These are phyloP conservation scores for Clarias fuscus DNA, from an alignment of 2,797 vertebrate species.

Conservation along the genomic window DNA sequence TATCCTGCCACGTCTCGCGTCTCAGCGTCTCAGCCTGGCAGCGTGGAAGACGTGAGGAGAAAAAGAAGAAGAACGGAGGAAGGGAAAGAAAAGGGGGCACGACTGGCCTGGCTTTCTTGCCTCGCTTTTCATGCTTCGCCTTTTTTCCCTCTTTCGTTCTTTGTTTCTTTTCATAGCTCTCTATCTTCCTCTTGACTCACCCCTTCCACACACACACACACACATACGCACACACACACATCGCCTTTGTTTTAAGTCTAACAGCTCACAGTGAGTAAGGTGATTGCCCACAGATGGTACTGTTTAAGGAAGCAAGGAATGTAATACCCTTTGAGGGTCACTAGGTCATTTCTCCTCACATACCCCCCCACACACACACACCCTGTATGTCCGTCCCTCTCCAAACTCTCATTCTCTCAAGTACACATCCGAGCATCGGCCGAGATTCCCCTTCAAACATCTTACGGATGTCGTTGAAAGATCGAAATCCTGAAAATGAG, in stretches of 20 bases:
- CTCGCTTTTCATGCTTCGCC: neutral
- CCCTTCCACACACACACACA: neutral
- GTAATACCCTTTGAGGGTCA: slow-evolving; percentile 56
- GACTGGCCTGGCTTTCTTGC: neutral
- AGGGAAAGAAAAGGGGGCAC: neutral
- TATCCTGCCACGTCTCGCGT: slow-evolving; percentile 39
- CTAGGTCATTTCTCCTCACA: slow-evolving; percentile 49
- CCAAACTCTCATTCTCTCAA: neutral
- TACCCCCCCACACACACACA: neutral
- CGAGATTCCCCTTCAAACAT: slow-evolving; percentile 40
- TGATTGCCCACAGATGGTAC: slow-evolving; percentile 58
- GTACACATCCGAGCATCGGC: slow-evolving; percentile 8
- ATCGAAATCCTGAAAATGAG: slow-evolving; percentile 48
- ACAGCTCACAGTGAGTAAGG: slow-evolving; percentile 23
- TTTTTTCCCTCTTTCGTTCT: neutral
- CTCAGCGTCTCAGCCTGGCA: slow-evolving; percentile 15
- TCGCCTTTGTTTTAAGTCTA: slow-evolving; percentile 16
- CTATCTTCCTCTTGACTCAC: slow-evolving; percentile 8
- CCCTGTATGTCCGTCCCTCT: neutral
- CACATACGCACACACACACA: neutral
- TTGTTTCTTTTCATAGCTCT: neutral
- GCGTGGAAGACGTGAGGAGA: neutral
- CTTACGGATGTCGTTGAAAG: slow-evolving; percentile 47
- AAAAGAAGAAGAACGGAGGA: neutral
- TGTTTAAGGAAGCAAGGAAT: slow-evolving; percentile 47